Conservation (phyloP, 2,113 vertebrate species). For the Ammodytes dubius region DNA sequence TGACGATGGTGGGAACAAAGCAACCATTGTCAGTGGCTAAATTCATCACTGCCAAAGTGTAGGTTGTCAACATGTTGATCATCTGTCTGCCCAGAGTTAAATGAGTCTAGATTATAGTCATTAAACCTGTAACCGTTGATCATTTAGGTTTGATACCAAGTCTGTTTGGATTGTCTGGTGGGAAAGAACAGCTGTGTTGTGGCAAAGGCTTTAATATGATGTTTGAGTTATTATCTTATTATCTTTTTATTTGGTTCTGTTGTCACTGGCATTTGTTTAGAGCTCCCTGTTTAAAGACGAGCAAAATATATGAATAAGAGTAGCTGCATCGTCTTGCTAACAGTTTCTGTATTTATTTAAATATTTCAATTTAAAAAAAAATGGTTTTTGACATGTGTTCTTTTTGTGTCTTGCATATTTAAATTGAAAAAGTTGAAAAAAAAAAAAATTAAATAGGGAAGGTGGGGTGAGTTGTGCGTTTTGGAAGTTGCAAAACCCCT, state of each 20-base stretch:
- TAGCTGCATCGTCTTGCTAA: neutral
- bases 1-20: constrained; percentile 49
- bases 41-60: constrained; percentile 52
- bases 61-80: constrained; percentile 58
- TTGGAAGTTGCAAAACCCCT: too few species aligned
- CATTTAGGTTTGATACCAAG: constrained; percentile 31
- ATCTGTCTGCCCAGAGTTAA: constrained; percentile 45
- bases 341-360: neutral
- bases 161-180: neutral
- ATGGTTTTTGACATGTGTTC: neutral
- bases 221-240: constrained; percentile 37
- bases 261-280: constrained; percentile 13
- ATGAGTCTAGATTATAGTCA: constrained; percentile 71
- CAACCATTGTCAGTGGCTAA: constrained; percentile 22
- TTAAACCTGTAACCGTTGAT: constrained; percentile 37
- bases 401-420: neutral
- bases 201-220: constrained; percentile 55
- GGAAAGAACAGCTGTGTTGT: constrained; percentile 74
- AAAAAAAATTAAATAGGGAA: too few species aligned
- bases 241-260: constrained; percentile 26
- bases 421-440: neutral
- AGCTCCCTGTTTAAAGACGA: neutral
- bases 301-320: neutral
- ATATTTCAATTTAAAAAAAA: neutral
- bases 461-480: too few species aligned